A percentile compares a stretch with the other conserved stretches of the same genome.
phyloP scores from a whole-genome alignment of 2,888 invertebrate species.

The Mallateleia sp. region DNA sequence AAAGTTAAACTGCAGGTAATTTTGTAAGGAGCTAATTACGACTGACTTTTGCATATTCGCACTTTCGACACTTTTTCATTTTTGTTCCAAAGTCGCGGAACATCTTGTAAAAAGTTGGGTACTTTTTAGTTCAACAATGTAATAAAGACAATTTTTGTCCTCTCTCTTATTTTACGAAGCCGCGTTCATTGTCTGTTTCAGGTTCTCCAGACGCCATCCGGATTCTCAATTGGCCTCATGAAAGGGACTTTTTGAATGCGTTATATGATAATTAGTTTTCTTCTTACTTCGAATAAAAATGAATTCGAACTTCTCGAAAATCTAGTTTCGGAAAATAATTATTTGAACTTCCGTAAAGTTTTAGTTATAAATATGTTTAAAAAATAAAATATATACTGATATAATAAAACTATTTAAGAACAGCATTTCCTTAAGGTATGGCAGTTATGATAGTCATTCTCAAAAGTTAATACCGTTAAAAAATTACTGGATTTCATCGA shows the following conservation, averaged over 20 bases:
- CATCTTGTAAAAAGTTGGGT: constrained; percentile 38
- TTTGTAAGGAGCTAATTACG: constrained; percentile 32
- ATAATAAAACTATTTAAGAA: no score
- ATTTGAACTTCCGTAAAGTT: no score
- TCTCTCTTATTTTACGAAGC: constrained; percentile 30
- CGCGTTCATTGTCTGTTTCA: constrained; percentile 32
- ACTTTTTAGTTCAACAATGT: constrained; percentile 37
- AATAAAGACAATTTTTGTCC: constrained; percentile 52
- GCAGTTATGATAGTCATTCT: no score
- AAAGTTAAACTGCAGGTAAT: constrained; percentile 38
- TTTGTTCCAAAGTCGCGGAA: constrained; percentile 34
- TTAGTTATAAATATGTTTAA: no score
- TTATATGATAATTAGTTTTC: constrained; percentile 40
- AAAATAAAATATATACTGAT: no score
- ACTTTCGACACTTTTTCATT: constrained; percentile 33
- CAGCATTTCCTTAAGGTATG: no score
- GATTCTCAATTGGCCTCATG: constrained; percentile 41
- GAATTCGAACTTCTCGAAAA: no score
- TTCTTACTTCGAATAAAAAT: constrained; percentile 14
- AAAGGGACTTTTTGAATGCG: constrained; percentile 34
- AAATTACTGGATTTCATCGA: no score
- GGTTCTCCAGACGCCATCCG: constrained; percentile 35
- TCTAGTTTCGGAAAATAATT: no score
- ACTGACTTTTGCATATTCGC: constrained; percentile 23
- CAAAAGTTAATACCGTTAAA: no score